These are phyloP conservation scores for Pygmarrhopalites habei DNA, from an alignment of 1,140 invertebrate genomes.

Conservation along the genomic window DNA sequence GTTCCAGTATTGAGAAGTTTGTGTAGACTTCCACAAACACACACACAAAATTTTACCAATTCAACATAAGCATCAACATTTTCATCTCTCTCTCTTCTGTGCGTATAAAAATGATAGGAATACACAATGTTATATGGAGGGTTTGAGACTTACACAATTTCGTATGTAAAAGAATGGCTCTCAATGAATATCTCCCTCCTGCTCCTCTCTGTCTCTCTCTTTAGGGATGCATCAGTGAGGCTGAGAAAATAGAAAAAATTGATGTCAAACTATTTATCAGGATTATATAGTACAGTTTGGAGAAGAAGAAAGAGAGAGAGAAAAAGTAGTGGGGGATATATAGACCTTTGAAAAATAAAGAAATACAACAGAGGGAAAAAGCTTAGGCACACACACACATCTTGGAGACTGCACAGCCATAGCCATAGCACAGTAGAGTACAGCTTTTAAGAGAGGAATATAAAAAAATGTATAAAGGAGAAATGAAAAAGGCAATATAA, in stretches of 20 bases:
- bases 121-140: too few species aligned
- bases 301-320: constrained; percentile 20
- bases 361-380: neutral
- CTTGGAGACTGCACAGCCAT: neutral
- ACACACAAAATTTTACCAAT: too few species aligned
- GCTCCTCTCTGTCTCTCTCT: constrained; percentile 14
- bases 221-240: constrained; percentile 28
- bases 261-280: constrained; percentile 41
- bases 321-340: constrained; percentile 11
- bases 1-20: too few species aligned
- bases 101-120: too few species aligned
- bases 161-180: too few species aligned
- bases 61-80: too few species aligned
- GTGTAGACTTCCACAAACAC: too few species aligned
- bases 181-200: constrained; percentile 22
- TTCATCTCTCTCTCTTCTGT: too few species aligned
- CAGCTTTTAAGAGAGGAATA: neutral
- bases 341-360: neutral
- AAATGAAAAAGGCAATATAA: constrained; percentile 39
- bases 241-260: constrained; percentile 38
- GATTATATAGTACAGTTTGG: constrained; percentile 36
- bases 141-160: too few species aligned
- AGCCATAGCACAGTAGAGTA: neutral
- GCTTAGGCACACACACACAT: too few species aligned
- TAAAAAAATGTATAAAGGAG: constrained; percentile 21